Evolutionary conservation across 2,797 vertebrate species (phyloP).

Genomic region (Coregonus sp.): DNA sequence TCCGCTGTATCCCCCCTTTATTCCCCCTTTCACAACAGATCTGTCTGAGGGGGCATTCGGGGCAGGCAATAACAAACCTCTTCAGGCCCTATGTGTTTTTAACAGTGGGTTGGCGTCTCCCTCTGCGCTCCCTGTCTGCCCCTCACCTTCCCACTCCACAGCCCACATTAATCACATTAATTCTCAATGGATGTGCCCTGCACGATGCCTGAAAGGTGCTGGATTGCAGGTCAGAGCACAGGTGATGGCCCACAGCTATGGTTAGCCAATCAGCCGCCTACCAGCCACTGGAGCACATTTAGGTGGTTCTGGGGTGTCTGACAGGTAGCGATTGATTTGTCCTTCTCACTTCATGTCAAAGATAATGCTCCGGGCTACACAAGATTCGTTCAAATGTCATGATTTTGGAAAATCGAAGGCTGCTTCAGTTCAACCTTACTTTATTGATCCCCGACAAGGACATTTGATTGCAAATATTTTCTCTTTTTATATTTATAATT

Average conservation of each 20-base stretch:
- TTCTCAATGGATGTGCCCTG: background rate
- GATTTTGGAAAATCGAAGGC: background rate
- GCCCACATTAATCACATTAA: slow-evolving; percentile 4
- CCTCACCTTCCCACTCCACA: slow-evolving; percentile 19
- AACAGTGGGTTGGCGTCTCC: slow-evolving; percentile 19
- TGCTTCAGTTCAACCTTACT: background rate
- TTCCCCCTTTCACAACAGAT: slow-evolving; percentile 56
- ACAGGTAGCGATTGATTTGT: background rate
- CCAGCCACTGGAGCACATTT: background rate
- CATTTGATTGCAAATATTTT: too few relatives aligned
- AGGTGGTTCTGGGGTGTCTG: background rate
- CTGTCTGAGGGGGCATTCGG: slow-evolving; percentile 33
- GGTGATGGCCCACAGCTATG: slow-evolving; percentile 7
- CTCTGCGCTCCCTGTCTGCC: slow-evolving; percentile 12
- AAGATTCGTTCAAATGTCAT: background rate
- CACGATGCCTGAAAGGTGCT: background rate
- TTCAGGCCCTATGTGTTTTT: slow-evolving; percentile 43
- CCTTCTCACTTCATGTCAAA: background rate
- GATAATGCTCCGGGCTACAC: background rate
- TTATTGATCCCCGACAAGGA: too few relatives aligned
- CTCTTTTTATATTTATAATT: too few relatives aligned
- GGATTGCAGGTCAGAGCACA: slow-evolving; percentile 14
- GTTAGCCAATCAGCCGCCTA: background rate
- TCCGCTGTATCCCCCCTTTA: slow-evolving; percentile 28
- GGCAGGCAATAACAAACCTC: slow-evolving; percentile 35